Percentiles rank a stretch among this genome's conserved stretches.
Conservation (phyloP, 2,113 vertebrate genomes). For the Limanda limanda region DNA sequence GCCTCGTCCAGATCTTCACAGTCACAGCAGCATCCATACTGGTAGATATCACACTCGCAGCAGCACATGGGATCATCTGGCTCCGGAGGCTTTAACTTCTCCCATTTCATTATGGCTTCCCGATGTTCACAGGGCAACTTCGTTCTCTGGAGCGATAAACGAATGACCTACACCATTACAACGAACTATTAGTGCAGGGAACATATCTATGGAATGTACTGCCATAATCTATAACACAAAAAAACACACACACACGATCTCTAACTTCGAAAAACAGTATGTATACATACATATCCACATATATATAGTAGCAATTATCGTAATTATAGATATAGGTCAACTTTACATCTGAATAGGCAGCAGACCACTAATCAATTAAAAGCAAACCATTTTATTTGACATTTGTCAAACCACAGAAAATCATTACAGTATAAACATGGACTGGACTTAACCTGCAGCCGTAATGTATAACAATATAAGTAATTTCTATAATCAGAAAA, state of each 20-base stretch:
- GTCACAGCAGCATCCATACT: constrained; percentile 73
- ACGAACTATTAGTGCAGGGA: no score
- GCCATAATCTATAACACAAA: background rate
- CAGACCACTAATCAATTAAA: background rate
- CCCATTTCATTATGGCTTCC: constrained; percentile 74
- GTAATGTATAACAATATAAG: background rate
- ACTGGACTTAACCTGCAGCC: background rate
- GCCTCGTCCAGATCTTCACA: constrained; percentile 77
- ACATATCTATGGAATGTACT: background rate
- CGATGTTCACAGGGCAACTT: background rate
- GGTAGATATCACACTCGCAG: constrained; percentile 76
- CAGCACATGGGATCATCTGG: constrained; percentile 80
- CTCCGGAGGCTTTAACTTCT: constrained; percentile 79
- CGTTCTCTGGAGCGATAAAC: background rate
- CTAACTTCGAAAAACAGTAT: no score
- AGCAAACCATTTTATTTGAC: background rate
- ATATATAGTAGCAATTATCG: no score
- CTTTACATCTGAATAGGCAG: no score
- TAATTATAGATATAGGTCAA: no score
- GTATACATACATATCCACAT: no score
- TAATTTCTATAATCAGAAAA: constrained; percentile 16
- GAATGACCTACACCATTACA: background rate
- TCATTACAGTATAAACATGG: no score
- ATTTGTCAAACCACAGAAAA: background rate
- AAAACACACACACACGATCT: background rate